Evolutionary conservation across 2,113 vertebrate species (phyloP).

Genomic region (Misgurnus mizolepis): DNA sequence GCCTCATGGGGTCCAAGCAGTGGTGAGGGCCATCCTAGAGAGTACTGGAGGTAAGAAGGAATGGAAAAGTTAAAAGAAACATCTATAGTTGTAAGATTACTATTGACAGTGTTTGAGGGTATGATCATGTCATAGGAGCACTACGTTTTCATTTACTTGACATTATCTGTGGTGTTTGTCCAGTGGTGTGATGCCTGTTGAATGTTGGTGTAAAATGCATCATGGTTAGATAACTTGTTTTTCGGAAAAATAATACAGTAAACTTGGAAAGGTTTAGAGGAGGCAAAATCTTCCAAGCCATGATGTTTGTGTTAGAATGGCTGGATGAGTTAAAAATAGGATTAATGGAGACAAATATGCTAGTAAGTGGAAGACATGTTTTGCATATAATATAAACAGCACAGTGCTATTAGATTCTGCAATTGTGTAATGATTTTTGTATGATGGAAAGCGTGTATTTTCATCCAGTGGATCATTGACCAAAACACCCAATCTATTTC

Average conservation of each 20-base stretch:
- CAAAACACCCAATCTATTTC: neutral
- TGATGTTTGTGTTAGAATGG: neutral
- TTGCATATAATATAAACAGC: conserved; percentile 15
- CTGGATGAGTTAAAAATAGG: neutral
- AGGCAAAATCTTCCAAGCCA: neutral
- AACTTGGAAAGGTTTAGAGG: neutral
- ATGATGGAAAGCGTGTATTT: neutral
- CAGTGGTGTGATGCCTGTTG: too few species aligned
- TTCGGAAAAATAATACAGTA: neutral
- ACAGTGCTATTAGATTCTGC: neutral
- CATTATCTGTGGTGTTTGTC: too few species aligned
- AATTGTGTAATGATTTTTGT: neutral
- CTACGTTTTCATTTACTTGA: too few species aligned
- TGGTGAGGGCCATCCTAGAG: conserved; percentile 86
- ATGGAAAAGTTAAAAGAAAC: neutral
- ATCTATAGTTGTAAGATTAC: neutral
- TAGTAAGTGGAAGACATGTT: neutral
- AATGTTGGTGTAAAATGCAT: neutral
- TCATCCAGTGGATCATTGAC: neutral
- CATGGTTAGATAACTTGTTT: neutral
- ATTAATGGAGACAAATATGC: neutral
- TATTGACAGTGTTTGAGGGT: neutral
- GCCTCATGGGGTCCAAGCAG: conserved; percentile 85
- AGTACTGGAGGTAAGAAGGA: conserved; percentile 79
- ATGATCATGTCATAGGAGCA: too few species aligned